phyloP scores from a whole-genome alignment of 2,113 vertebrate genomes.

The Sphyrna mokarran region DNA sequence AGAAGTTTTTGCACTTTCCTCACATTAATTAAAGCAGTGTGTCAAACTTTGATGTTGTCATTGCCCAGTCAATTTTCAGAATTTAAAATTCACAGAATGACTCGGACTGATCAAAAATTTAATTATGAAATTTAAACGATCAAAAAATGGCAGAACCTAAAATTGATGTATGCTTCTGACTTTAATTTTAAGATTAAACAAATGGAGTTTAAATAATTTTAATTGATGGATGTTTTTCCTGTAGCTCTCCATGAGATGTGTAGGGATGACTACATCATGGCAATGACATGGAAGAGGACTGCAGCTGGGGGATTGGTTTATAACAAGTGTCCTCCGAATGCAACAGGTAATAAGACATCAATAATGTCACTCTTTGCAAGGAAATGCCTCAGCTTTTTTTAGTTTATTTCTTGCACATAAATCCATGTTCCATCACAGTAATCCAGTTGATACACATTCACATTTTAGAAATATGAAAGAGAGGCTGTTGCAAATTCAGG shows the following conservation, averaged over 20 bases:
- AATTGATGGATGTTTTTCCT: neutral
- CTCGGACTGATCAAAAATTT: neutral
- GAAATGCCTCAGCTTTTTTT: neutral
- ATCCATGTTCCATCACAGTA: neutral
- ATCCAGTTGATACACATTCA: too few relatives aligned
- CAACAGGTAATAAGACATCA: slow-evolving; percentile 68
- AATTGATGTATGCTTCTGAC: neutral
- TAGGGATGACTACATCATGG: slow-evolving; percentile 77
- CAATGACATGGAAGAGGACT: slow-evolving; percentile 89
- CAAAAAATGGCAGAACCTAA: neutral
- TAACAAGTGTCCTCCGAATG: slow-evolving; percentile 93
- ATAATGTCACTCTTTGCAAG: neutral
- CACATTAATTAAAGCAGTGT: neutral
- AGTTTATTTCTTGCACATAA: neutral
- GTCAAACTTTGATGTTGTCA: neutral
- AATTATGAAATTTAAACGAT: neutral
- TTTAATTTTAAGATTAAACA: neutral
- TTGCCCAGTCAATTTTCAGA: neutral
- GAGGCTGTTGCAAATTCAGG: neutral
- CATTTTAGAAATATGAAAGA: neutral
- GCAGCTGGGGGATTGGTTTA: slow-evolving; percentile 90
- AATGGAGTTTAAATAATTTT: neutral
- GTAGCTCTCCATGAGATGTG: slow-evolving; percentile 90
- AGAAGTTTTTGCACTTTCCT: neutral
- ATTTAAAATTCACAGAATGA: neutral